phyloP scores from a whole-genome alignment of 2,797 vertebrate genomes.

The Molossus molossus region DNA sequence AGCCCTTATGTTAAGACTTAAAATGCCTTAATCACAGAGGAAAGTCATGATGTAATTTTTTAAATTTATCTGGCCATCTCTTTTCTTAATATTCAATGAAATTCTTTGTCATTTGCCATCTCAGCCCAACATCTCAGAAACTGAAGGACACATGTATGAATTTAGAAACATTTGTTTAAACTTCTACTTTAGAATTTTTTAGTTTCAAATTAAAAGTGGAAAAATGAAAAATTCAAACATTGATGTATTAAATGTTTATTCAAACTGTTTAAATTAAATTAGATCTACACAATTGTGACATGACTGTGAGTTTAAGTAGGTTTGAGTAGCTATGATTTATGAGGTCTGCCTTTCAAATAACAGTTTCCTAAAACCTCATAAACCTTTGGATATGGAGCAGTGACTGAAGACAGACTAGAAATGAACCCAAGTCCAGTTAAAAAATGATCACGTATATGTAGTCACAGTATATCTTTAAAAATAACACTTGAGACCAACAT shows the following conservation, averaged over 20 bases:
- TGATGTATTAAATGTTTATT: conserved; percentile 20
- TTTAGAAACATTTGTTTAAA: background rate
- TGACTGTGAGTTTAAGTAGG: background rate
- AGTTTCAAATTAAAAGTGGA: background rate
- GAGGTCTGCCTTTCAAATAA: conserved; percentile 36
- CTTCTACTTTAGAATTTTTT: conserved; percentile 45
- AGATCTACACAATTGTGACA: background rate
- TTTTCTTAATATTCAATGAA: conserved; percentile 15
- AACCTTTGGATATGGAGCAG: background rate
- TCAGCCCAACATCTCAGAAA: background rate
- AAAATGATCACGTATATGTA: conserved; percentile 8
- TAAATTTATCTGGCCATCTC: background rate
- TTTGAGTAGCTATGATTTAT: background rate
- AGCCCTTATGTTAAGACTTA: background rate
- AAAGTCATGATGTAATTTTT: background rate
- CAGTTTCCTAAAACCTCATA: background rate
- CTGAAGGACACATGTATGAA: background rate
- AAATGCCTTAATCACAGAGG: background rate
- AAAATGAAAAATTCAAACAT: conserved; percentile 54
- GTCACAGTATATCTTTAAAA: background rate
- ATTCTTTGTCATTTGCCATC: background rate
- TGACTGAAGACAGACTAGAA: conserved; percentile 35
- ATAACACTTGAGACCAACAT: background rate
- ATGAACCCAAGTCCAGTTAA: conserved; percentile 39
- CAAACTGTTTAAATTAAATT: conserved; percentile 32